phyloP scores from a whole-genome alignment of 2,888 invertebrate species.

The Athripsodes cinereus region DNA sequence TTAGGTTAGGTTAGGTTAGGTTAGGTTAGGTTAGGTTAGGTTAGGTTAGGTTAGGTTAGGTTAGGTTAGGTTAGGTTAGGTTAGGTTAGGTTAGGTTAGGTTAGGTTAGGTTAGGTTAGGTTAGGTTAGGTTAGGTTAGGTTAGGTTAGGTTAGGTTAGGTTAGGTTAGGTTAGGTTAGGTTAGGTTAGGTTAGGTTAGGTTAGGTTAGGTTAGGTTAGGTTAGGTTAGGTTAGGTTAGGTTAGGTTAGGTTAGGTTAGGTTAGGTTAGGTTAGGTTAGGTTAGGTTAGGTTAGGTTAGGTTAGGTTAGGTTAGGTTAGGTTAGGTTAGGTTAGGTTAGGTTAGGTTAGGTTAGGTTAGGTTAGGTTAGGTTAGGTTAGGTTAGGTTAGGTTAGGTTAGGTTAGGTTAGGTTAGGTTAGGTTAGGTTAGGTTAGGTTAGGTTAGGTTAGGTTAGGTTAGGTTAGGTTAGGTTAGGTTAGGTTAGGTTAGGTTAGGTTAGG shows the following conservation, averaged over 20 bases:
- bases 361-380: conserved; percentile 7
- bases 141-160: background rate
- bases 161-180: conserved; percentile 6
- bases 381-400: conserved; percentile 26
- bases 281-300: conserved; percentile 2
- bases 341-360: conserved; percentile 24
- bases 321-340: conserved; percentile 16
- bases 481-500: conserved; percentile 25
- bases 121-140: conserved; percentile 5
- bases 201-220: conserved; percentile 16
- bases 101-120: conserved; percentile 11
- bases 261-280: conserved; percentile 7
- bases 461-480: conserved; percentile 27
- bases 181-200: conserved; percentile 3
- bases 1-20: conserved; percentile 27
- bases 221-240: conserved; percentile 18
- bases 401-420: conserved; percentile 27
- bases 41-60: conserved; percentile 16
- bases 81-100: conserved; percentile 15
- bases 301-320: conserved; percentile 2
- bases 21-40: conserved; percentile 21
- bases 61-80: conserved; percentile 15
- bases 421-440: conserved; percentile 27
- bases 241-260: conserved; percentile 15
- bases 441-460: conserved; percentile 27